These are phyloP conservation scores for Hippocampus barbouri DNA, from an alignment of 2,113 vertebrate genomes.

Conservation along the genomic window DNA sequence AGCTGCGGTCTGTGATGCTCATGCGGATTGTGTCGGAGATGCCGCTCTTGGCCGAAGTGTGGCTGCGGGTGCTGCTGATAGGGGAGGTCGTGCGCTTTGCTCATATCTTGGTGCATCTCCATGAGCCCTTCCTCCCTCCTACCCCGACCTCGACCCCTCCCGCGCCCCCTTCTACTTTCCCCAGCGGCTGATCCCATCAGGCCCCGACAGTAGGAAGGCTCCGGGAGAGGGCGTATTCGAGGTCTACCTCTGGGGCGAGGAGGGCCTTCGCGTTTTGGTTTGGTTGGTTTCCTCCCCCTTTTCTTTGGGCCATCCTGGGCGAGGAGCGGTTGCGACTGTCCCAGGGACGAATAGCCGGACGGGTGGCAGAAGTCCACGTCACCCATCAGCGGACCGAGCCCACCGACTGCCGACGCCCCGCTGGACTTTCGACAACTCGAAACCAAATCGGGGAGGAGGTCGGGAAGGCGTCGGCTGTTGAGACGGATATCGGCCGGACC, in stretches of 20 bases:
- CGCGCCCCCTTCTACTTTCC: constrained; percentile 60
- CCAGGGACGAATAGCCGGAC: constrained; percentile 68
- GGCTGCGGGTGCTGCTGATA: constrained; percentile 55
- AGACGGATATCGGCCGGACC: constrained; percentile 87
- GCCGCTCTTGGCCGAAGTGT: constrained; percentile 55
- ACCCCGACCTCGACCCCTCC: constrained; percentile 67
- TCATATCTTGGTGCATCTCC: constrained; percentile 64
- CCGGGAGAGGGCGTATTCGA: constrained; percentile 82
- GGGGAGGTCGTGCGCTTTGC: constrained; percentile 60
- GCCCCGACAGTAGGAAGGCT: constrained; percentile 66
- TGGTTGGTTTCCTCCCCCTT: constrained; percentile 83
- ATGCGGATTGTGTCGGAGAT: constrained; percentile 54
- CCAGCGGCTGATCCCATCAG: constrained; percentile 69
- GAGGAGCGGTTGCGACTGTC: constrained; percentile 60
- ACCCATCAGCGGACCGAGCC: constrained; percentile 79
- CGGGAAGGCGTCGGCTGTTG: constrained; percentile 81
- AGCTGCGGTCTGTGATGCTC: constrained; percentile 45
- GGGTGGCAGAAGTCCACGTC: constrained; percentile 84
- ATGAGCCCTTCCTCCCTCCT: constrained; percentile 60
- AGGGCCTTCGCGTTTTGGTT: constrained; percentile 86
- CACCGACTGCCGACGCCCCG: constrained; percentile 48
- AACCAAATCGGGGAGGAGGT: constrained; percentile 83
- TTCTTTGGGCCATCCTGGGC: constrained; percentile 77
- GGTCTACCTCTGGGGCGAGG: constrained; percentile 83
- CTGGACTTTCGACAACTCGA: constrained; percentile 80